Percentiles rank a stretch among this genome's conserved stretches.
Conservation (phyloP, 2,113 vertebrate species). For the Numenius arquata region DNA sequence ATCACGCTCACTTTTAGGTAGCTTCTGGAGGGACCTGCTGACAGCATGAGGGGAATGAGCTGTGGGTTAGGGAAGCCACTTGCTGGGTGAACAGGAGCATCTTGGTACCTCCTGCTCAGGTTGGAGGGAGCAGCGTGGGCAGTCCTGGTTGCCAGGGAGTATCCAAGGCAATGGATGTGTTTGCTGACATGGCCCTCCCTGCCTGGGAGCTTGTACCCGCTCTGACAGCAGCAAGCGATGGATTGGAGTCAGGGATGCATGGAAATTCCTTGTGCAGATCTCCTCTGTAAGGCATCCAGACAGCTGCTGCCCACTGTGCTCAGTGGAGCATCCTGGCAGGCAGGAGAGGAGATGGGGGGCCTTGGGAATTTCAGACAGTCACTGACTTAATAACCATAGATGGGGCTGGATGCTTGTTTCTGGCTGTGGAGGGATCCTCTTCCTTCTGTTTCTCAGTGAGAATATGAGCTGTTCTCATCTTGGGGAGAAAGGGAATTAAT, state of each 20-base stretch:
- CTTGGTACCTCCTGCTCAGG: background rate
- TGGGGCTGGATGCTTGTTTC: background rate
- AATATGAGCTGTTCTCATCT: background rate
- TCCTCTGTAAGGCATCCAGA: background rate
- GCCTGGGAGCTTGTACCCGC: background rate
- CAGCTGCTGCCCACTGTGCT: slow-evolving; percentile 23
- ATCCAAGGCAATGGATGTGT: background rate
- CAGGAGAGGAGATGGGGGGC: background rate
- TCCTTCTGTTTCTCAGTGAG: background rate
- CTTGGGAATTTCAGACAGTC: background rate
- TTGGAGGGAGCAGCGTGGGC: background rate
- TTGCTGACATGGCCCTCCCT: background rate
- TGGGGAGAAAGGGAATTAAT: background rate
- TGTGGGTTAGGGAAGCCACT: background rate
- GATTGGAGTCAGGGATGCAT: background rate
- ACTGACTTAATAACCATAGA: background rate
- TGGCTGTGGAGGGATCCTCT: background rate
- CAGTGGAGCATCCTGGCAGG: slow-evolving; percentile 24
- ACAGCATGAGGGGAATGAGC: background rate
- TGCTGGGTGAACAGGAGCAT: background rate
- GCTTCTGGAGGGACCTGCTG: background rate
- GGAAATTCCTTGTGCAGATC: background rate
- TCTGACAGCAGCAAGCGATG: accelerated
- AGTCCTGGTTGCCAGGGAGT: background rate
- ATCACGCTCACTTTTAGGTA: background rate